Evolutionary conservation across 2,113 vertebrate genomes (phyloP), one percentile per base, ranked within the genome.

Genomic region (Psilopsiagon aurifrons): DNA sequence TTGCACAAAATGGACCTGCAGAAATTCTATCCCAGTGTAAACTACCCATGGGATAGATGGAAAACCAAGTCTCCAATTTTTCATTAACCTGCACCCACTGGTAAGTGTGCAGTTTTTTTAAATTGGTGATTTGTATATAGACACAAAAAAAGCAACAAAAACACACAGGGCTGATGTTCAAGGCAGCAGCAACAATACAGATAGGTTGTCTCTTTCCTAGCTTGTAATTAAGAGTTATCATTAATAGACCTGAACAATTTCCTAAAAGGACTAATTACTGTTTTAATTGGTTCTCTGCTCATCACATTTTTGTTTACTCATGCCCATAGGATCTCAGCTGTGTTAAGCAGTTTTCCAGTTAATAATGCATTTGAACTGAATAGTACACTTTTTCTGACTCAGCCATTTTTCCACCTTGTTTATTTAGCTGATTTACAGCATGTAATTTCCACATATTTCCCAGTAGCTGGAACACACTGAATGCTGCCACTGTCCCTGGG

Each of bases 341-440:
- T 54, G 79, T 90, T 90, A 79, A 90, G 79, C 86, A 86, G 55
- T 86, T 94, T 94, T 71, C 67, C 95, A 92, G 57, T 95, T 95
- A 92, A 94, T 77, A 97, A 84, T 0, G 8, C 75, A 62, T 91
- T 88, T 79, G 59, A 92, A 81, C 52, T 64, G 80, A 81, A 70
- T 67, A 83, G 60, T 43, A 64, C 66, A 20, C 35, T 93, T 95
- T 90, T 80, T 92, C 89, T 91, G 82, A 90, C 76, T 94, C 90
- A 90, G 94, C 75, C 86, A 75, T 94, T 95, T 96, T 88, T 68
- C 73, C 43, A 25, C 88, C 83, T 90, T 35, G 68, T 92, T 94
- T 94, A n/a, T 62, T 92, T 87, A 95, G 84, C 89, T 68, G 74
- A 76, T 59, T 95, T 95, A 71, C 52, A 92, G 90, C 76, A n/a